A percentile compares a stretch with the other conserved stretches of the same genome.
Conservation (phyloP, 2,888 invertebrate species). For the Leucophenga montana region DNA sequence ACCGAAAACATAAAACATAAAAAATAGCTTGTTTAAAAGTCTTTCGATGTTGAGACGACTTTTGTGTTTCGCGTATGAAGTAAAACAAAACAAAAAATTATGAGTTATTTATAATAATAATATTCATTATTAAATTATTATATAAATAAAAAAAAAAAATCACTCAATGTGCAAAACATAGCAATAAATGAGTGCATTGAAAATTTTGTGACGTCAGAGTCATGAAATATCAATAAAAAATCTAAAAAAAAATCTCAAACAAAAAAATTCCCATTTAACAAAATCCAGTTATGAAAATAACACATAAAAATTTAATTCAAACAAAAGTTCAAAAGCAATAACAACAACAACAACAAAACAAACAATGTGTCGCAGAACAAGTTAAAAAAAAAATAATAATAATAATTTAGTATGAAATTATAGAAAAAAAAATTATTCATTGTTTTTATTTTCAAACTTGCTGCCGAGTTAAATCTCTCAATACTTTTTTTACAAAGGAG, state of each 20-base stretch:
- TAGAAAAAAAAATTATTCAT: conserved; percentile 24
- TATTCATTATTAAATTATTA: not conserved
- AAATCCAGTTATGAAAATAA: not conserved
- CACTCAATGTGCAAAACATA: not conserved
- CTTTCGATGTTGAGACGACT: too few relatives aligned
- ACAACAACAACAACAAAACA: conserved; percentile 40
- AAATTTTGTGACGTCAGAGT: conserved; percentile 3
- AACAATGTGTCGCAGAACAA: conserved; percentile 22
- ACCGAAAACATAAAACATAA: conserved; percentile 29
- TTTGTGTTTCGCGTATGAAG: too few relatives aligned
- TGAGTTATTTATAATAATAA: too few relatives aligned
- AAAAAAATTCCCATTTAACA: too few relatives aligned
- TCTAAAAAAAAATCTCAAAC: not conserved
- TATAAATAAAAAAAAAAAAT: not conserved
- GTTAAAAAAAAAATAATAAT: conserved; percentile 24
- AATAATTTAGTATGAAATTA: conserved; percentile 12
- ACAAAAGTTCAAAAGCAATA: conserved; percentile 55
- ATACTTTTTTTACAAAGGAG: not conserved
- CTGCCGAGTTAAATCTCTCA: not conserved
- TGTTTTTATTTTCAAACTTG: not conserved
- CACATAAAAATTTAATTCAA: conserved; percentile 49
- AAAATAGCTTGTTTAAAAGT: conserved; percentile 1
- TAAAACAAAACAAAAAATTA: too few relatives aligned
- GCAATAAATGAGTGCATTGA: conserved; percentile 3
- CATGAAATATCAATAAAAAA: not conserved